Base-by-base conservation (phyloP, 2,888 invertebrate genomes). In the Amphipyra tragopoginis region DNA sequence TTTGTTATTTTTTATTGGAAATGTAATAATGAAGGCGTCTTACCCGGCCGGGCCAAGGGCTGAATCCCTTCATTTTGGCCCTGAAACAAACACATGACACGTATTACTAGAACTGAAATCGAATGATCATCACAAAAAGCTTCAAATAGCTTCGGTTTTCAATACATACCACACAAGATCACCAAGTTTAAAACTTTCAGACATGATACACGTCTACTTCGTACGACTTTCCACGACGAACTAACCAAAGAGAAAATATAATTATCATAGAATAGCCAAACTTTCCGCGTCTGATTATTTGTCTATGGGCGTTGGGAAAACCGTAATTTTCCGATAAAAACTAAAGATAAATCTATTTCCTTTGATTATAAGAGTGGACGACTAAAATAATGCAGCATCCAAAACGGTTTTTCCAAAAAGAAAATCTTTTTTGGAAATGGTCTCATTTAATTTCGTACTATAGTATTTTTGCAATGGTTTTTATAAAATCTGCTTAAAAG, bases 21-120 rank as follows among this genome's bases (percentile, higher is more conserved):
- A 77, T 81, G 83, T 73, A 79, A 82, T 86, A 85, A 79, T 75
- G 81, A 86, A 84, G n/a, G 86, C 90, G 89, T 96, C 98, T 97
- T 96, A 99, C 98, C 96, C 98, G 97, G 94, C 98, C 98, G 72
- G 99, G 99, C 99, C 99, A 99, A 75, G 98, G 98, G 79, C 98
- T 97, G 95, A 98, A 99, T 81, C 98, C 98, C 96, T 98, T 99
- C 98, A 99, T 98, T 96, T 98, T 99, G 63, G 99, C 98, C 99
- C 99, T 99, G 96, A 86, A 94, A 94, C 93, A 94, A 94, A 86
- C 63, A 83, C 74, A 79, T 65, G 38, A 56, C 53, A 72, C 52
- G 29, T 52, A 62, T 84, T 83, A 81, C 45, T 65, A 51, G 49
- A 66, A 69, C 54, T 48, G 26, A 1, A 69, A 65, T 55, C 21